Evolutionary conservation across 1,140 invertebrate species (phyloP).

Genomic region (Bombus pascuorum): DNA sequence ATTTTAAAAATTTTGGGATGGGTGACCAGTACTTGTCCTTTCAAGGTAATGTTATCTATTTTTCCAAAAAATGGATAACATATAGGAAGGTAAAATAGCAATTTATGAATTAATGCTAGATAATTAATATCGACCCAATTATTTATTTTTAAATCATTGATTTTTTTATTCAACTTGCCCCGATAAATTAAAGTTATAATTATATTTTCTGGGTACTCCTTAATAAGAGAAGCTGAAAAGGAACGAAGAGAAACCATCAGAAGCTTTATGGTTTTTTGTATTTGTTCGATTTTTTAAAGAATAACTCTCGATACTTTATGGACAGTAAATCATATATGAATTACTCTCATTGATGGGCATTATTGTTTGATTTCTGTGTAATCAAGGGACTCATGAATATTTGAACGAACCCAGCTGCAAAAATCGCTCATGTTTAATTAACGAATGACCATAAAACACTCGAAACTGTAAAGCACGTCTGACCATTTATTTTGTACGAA

Average conservation of each 20-base stretch:
- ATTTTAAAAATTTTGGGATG: too few species aligned
- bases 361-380: slow-evolving; percentile 4
- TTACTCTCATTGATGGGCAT: neutral
- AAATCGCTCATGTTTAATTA: slow-evolving; percentile 20
- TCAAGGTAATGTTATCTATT: too few species aligned
- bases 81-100: too few species aligned
- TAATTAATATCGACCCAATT: neutral
- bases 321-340: slow-evolving; percentile 22
- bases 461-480: neutral
- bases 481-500: neutral
- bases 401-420: neutral
- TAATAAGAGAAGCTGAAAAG: neutral
- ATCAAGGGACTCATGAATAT: slow-evolving; percentile 7
- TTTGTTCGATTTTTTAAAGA: neutral
- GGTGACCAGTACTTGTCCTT: too few species aligned
- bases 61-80: too few species aligned
- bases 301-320: neutral
- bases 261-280: neutral
- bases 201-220: neutral
- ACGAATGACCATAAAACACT: slow-evolving; percentile 6
- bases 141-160: neutral
- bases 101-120: too few species aligned
- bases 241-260: too few species aligned
- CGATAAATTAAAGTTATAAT: neutral
- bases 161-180: neutral